A percentile compares a stretch with the other conserved stretches of the same genome.
phyloP scores from a whole-genome alignment of 1,140 invertebrate species.

The Plodia interpunctella region DNA sequence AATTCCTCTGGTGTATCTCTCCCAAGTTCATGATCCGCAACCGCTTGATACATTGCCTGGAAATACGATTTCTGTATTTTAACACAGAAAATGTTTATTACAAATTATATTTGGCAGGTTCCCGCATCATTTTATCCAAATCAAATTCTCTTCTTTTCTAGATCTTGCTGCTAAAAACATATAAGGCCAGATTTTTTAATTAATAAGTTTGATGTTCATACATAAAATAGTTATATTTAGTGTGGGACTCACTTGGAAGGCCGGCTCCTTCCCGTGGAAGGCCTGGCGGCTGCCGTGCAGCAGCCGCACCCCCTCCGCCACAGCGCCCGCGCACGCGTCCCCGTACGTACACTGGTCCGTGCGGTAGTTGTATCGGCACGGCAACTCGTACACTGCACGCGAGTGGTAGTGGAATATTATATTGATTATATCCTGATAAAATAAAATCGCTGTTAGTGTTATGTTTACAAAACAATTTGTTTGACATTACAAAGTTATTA shows the following conservation, averaged over 20 bases:
- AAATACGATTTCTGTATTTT: too few relatives aligned
- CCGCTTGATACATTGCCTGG: slow-evolving; percentile 55
- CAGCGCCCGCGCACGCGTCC: slow-evolving; percentile 88
- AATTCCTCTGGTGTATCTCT: slow-evolving; percentile 36
- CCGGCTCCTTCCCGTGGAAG: slow-evolving; percentile 90
- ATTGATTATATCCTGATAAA: slow-evolving; percentile 92
- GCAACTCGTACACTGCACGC: slow-evolving; percentile 87
- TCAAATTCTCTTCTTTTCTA: too few relatives aligned
- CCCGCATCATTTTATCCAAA: slow-evolving; percentile 1
- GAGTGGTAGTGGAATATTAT: slow-evolving; percentile 95
- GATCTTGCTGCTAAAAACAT: too few relatives aligned
- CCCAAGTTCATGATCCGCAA: slow-evolving; percentile 47
- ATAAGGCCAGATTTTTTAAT: too few relatives aligned
- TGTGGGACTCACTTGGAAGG: slow-evolving; percentile 85
- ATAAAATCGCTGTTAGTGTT: background rate
- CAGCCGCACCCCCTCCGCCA: slow-evolving; percentile 86
- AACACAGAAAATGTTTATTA: too few relatives aligned
- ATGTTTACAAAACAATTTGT: background rate
- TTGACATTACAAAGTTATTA: too few relatives aligned
- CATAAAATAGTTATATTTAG: too few relatives aligned
- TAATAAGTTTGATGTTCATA: too few relatives aligned
- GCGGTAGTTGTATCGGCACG: slow-evolving; percentile 94
- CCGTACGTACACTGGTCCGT: slow-evolving; percentile 97
- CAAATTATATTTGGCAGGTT: too few relatives aligned
- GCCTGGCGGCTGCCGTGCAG: slow-evolving; percentile 93